phyloP scores from a whole-genome alignment of 2,888 invertebrate genomes.

The Drosophila lacicola region DNA sequence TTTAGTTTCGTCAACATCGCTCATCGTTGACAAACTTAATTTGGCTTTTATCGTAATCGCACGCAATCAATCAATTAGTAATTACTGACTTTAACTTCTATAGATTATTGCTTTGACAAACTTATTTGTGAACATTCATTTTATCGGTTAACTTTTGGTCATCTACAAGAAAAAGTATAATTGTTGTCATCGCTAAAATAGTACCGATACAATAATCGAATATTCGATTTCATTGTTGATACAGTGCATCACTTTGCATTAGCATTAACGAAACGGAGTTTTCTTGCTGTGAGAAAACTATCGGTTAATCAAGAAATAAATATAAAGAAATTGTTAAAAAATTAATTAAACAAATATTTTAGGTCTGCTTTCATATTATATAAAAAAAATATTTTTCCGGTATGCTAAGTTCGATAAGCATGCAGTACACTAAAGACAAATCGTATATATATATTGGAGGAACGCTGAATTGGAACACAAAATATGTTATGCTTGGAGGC shows the following conservation, averaged over 20 bases:
- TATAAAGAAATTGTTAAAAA: no score
- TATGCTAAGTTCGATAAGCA: no score
- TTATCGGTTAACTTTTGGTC: constrained; percentile 7
- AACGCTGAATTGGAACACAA: no score
- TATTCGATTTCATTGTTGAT: neutral
- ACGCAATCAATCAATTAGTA: neutral
- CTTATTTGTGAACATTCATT: constrained; percentile 18
- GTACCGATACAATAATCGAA: neutral
- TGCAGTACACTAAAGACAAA: no score
- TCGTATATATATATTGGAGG: no score
- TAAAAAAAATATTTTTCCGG: no score
- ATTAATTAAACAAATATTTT: no score
- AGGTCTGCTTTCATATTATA: no score
- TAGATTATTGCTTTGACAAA: constrained; percentile 2
- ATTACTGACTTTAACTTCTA: neutral
- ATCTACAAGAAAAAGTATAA: constrained; percentile 12
- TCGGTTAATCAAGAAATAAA: no score
- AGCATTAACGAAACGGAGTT: neutral
- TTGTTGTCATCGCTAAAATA: constrained; percentile 20
- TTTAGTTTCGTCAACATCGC: constrained; percentile 63
- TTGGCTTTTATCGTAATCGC: neutral
- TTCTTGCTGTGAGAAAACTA: no score
- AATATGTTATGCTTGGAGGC: no score
- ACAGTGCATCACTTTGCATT: neutral
- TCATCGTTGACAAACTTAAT: constrained; percentile 50